Evolutionary conservation across 2,113 vertebrate species (phyloP).

Genomic region (Fulmarus glacialis): DNA sequence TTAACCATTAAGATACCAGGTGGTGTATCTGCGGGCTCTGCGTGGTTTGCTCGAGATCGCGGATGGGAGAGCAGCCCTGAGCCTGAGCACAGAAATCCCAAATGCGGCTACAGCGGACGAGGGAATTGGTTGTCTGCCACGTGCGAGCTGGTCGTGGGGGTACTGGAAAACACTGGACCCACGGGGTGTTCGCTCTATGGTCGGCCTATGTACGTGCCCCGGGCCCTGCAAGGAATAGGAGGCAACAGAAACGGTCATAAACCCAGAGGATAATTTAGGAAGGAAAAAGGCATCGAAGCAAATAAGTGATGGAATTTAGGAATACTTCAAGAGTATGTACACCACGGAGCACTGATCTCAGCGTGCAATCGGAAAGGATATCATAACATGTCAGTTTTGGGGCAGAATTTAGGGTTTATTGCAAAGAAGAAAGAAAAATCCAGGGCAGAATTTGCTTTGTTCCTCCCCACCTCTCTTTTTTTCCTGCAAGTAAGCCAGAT

Average conservation of each 20-base stretch:
- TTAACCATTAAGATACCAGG: not conserved
- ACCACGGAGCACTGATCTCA: not conserved
- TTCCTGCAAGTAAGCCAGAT: not conserved
- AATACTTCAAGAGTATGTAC: not conserved
- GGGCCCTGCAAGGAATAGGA: not conserved
- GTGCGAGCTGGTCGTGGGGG: rapidly evolving
- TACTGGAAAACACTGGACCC: not conserved
- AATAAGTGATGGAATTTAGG: not conserved
- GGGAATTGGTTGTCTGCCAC: not conserved
- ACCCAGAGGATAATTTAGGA: not conserved
- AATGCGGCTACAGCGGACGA: rapidly evolving
- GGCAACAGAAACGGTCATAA: not conserved
- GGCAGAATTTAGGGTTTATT: not conserved
- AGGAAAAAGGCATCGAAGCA: not conserved
- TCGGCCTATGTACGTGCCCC: rapidly evolving
- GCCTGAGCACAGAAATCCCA: not conserved
- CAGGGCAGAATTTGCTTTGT: not conserved
- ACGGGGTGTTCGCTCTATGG: rapidly evolving
- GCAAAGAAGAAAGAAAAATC: not conserved
- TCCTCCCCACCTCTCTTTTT: not conserved
- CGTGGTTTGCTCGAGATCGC: not conserved
- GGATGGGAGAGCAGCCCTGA: not conserved
- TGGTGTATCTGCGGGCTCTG: not conserved
- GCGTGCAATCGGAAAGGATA: not conserved
- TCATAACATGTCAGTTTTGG: not conserved